Percentiles rank a stretch among this genome's conserved stretches.
These are phyloP conservation scores for Melolontha melolontha DNA, from an alignment of 2,888 invertebrate genomes.

Conservation along the genomic window DNA sequence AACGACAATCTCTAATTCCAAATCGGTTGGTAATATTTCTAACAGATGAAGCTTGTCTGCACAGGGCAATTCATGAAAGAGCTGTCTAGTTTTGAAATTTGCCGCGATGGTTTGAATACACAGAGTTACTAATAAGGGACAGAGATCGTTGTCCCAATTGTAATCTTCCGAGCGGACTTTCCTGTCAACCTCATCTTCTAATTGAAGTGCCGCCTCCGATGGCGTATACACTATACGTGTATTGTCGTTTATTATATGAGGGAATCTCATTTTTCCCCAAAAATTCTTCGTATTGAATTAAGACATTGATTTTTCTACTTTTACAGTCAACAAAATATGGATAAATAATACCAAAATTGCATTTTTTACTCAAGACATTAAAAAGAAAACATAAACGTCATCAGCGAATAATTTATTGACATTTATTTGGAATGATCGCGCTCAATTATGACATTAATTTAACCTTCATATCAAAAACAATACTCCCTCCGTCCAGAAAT, in stretches of 20 bases:
- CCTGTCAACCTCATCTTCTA: constrained; percentile 63
- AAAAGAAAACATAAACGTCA: no score
- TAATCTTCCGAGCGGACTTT: constrained; percentile 69
- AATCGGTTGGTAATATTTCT: constrained; percentile 71
- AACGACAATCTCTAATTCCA: constrained; percentile 70
- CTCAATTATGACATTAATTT: no score
- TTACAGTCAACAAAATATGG: no score
- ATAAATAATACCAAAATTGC: no score
- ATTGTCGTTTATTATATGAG: constrained; percentile 64
- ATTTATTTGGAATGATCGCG: no score
- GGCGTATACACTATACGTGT: constrained; percentile 66
- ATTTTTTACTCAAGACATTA: no score
- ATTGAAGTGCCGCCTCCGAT: constrained; percentile 55
- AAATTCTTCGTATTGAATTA: not conserved
- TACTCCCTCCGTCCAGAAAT: no score
- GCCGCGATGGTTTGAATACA: constrained; percentile 68
- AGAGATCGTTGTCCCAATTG: constrained; percentile 67
- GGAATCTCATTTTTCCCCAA: constrained; percentile 54
- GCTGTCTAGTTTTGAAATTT: constrained; percentile 68
- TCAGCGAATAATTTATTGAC: no score
- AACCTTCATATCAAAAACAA: no score
- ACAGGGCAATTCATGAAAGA: constrained; percentile 70
- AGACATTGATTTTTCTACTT: not conserved
- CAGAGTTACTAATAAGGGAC: constrained; percentile 65
- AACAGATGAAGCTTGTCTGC: constrained; percentile 71